Evolutionary conservation across 2,113 vertebrate species (phyloP).

Genomic region (Ceratotherium simum): DNA sequence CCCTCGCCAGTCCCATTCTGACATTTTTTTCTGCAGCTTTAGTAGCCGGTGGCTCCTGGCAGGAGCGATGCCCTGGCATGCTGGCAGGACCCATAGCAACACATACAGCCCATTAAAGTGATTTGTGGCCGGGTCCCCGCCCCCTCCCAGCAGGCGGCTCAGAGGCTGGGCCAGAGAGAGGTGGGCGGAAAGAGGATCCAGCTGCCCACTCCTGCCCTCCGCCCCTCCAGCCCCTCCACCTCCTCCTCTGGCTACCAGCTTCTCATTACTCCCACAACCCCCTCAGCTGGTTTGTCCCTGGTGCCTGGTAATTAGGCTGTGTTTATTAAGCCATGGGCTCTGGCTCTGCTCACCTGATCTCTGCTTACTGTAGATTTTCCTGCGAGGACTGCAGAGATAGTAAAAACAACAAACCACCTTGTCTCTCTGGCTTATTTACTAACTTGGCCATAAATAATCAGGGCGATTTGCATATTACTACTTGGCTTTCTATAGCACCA

Average conservation of each 20-base stretch:
- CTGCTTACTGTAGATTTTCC: conserved; percentile 57
- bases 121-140: neutral
- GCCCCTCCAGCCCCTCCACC: rapidly evolving
- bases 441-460: conserved; percentile 79
- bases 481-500: conserved; percentile 75
- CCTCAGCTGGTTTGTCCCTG: conserved; percentile 37
- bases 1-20: neutral
- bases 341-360: conserved; percentile 37
- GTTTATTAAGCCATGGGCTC: conserved; percentile 70
- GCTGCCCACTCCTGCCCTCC: neutral
- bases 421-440: conserved; percentile 64
- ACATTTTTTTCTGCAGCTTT: neutral
- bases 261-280: neutral
- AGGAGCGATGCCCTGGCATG: neutral
- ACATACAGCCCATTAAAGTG: neutral
- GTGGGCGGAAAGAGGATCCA: neutral
- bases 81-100: neutral
- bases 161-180: neutral
- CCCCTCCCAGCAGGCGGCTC: neutral
- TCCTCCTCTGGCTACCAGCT: neutral
- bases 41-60: neutral
- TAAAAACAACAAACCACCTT: conserved; percentile 77
- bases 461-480: conserved; percentile 74
- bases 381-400: conserved; percentile 47
- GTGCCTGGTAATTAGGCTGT: conserved; percentile 73